phyloP scores from a whole-genome alignment of 2,888 invertebrate species.

The Sepiola atlantica region DNA sequence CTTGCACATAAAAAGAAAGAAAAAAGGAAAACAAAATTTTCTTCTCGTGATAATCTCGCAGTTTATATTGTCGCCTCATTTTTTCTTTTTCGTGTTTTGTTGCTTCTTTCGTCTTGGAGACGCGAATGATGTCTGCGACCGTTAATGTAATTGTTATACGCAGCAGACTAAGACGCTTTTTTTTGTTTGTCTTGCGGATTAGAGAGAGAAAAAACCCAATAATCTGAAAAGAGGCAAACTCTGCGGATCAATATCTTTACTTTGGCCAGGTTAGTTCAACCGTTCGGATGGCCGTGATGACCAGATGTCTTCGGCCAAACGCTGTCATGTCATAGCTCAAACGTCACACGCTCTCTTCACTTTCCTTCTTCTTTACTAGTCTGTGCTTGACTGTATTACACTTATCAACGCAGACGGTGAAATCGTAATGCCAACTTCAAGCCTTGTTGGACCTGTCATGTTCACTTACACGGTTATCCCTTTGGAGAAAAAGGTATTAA shows the following conservation, averaged over 20 bases:
- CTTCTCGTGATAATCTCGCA: neutral
- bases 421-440: too few species aligned
- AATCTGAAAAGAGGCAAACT: neutral
- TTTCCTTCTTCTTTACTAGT: too few species aligned
- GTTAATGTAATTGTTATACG: neutral
- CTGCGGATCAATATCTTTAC: neutral
- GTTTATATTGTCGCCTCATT: neutral
- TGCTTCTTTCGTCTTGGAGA: neutral
- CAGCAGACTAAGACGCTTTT: slow-evolving; percentile 15
- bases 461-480: too few species aligned
- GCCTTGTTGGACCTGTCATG: too few species aligned
- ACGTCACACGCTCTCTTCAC: neutral
- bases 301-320: neutral
- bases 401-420: too few species aligned
- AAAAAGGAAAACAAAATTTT: neutral
- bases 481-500: too few species aligned
- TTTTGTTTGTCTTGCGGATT: slow-evolving; percentile 5
- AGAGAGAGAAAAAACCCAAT: neutral
- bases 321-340: neutral
- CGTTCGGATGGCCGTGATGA: neutral
- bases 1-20: neutral
- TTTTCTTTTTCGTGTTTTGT: neutral
- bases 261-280: neutral
- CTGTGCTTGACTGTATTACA: too few species aligned
- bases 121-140: neutral